These are phyloP conservation scores for Cheilosia urbana DNA, from an alignment of 2,888 invertebrate species.

Conservation along the genomic window DNA sequence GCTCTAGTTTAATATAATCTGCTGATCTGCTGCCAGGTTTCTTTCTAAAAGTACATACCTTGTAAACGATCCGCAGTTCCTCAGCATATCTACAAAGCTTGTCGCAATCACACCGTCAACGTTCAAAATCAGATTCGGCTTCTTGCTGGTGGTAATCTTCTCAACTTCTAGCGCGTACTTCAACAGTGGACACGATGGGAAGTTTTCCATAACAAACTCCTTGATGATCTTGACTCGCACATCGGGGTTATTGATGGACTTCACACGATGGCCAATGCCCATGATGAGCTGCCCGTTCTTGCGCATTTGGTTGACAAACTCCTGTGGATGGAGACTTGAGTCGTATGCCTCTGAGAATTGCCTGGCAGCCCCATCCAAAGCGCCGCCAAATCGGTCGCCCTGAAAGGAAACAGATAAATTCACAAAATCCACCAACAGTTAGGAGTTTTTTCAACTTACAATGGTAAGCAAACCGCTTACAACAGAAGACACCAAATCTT, in stretches of 20 bases:
- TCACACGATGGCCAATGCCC: conserved; percentile 98
- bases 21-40: too few relatives aligned
- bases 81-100: conserved; percentile 97
- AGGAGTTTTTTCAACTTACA: conserved; percentile 86
- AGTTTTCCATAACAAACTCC: conserved; percentile 96
- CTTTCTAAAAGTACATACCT: conserved; percentile 85
- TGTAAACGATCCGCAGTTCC: conserved; percentile 97
- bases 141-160: conserved; percentile 99
- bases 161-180: conserved; percentile 98
- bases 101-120: conserved; percentile 99
- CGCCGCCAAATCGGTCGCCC: conserved; percentile 99
- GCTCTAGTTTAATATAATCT: too few relatives aligned
- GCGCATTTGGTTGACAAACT: conserved; percentile 98
- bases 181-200: conserved; percentile 97
- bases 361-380: conserved; percentile 97
- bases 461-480: conserved; percentile 98
- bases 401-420: conserved; percentile 80
- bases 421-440: background rate
- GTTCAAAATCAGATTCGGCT: conserved; percentile 99
- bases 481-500: conserved; percentile 97
- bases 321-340: conserved; percentile 96
- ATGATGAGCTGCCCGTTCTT: conserved; percentile 99
- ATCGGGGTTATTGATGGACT: conserved; percentile 98
- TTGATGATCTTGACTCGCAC: conserved; percentile 98
- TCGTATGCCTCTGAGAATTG: conserved; percentile 99